Evolutionary conservation across 2,797 vertebrate species (phyloP).

Genomic region (Enteromius fasciolatus): DNA sequence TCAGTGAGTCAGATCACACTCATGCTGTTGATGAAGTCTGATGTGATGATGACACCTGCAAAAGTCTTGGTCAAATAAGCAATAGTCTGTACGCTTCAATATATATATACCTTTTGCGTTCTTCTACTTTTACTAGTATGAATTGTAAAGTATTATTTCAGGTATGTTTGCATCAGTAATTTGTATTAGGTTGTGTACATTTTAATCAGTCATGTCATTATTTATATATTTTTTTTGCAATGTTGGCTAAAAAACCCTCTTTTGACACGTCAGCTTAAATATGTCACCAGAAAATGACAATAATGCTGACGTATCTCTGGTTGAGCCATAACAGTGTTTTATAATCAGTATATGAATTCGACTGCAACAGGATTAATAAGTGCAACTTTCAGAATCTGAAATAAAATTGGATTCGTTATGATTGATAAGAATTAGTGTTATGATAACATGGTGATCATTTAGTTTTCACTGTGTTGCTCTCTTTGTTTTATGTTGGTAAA

Average conservation of each 20-base stretch:
- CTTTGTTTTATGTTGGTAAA: not conserved
- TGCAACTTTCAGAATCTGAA: not conserved
- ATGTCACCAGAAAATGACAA: not conserved
- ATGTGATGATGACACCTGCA: not conserved
- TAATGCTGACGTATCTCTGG: not conserved
- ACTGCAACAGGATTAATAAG: not conserved
- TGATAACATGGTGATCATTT: not conserved
- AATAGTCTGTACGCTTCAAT: not conserved
- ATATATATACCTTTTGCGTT: not conserved
- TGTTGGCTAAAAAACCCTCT: not conserved
- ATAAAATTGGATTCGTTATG: not conserved
- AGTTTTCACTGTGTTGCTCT: not conserved
- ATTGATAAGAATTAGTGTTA: not conserved
- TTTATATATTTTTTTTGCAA: not conserved
- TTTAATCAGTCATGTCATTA: too few species aligned
- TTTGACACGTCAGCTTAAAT: not conserved
- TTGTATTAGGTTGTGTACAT: not conserved
- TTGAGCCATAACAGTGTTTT: too few species aligned
- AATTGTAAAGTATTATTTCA: not conserved
- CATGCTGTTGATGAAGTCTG: conserved; percentile 13
- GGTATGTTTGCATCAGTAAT: not conserved
- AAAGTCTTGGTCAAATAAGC: not conserved
- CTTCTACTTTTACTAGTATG: not conserved
- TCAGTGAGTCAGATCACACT: conserved; percentile 5
- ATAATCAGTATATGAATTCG: not conserved